Evolutionary conservation across 2,888 invertebrate species (phyloP).

Genomic region (Tetragnatha montana): DNA sequence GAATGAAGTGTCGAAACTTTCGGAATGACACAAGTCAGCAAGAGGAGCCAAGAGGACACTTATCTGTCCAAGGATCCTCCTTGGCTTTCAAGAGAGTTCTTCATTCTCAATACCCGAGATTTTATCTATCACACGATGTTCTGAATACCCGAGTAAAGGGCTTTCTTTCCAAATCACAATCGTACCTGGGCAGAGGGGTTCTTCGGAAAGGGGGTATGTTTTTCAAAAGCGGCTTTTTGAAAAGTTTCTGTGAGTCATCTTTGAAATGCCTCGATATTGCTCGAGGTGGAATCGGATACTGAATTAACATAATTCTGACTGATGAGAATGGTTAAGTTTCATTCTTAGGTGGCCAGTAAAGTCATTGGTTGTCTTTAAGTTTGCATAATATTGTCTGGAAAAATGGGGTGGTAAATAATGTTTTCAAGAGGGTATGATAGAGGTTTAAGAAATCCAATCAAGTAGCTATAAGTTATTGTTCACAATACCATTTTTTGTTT

Average conservation of each 20-base stretch:
- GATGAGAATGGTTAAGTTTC: too few species aligned
- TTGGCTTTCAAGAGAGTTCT: constrained; percentile 31
- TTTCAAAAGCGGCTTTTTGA: constrained; percentile 2
- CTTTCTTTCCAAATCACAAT: constrained; percentile 28
- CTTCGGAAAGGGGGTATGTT: not conserved
- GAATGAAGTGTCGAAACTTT: not conserved
- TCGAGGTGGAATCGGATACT: not conserved
- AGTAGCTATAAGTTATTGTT: too few species aligned
- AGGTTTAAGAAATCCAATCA: too few species aligned
- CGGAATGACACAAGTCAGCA: not conserved
- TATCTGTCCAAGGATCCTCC: constrained; percentile 22
- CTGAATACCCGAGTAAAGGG: not conserved
- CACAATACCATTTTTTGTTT: too few species aligned
- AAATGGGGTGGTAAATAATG: too few species aligned
- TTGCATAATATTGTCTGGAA: too few species aligned
- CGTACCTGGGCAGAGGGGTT: not conserved
- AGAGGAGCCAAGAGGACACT: constrained; percentile 27
- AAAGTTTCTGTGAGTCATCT: not conserved
- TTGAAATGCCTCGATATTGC: not conserved
- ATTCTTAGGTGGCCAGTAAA: too few species aligned
- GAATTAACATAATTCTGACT: too few species aligned
- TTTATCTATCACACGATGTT: constrained; percentile 18
- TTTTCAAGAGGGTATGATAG: too few species aligned
- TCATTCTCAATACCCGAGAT: constrained; percentile 33
- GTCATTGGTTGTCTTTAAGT: too few species aligned